These are phyloP conservation scores for Heteromormyrus szaboi DNA, from an alignment of 2,797 vertebrate species.

Conservation along the genomic window DNA sequence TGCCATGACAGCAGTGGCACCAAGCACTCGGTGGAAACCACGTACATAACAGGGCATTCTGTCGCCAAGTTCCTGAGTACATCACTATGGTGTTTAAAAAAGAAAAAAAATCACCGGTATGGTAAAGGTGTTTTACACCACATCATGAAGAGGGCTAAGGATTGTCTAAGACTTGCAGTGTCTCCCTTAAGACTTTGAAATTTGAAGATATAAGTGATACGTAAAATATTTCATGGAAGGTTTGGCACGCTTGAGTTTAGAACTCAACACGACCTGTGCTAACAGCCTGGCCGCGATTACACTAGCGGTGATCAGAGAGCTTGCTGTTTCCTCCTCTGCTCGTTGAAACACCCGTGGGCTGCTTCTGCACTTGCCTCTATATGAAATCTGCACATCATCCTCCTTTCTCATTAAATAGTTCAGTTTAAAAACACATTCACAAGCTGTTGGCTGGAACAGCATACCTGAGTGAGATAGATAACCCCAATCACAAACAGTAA, in stretches of 20 bases:
- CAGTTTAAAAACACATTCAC: conserved; percentile 99
- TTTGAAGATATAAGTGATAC: conserved; percentile 74
- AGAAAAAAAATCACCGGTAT: conserved; percentile 49
- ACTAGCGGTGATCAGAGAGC: conserved; percentile 30
- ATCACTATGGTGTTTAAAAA: conserved; percentile 69
- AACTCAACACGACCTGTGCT: conserved; percentile 62
- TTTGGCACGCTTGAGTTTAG: conserved; percentile 86
- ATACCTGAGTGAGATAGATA: conserved; percentile 99
- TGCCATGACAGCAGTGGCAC: conserved; percentile 59
- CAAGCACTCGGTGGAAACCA: conserved; percentile 66
- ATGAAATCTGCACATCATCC: conserved; percentile 70
- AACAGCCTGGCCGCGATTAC: conserved; percentile 22
- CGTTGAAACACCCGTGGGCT: conserved; percentile 63
- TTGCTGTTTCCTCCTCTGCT: conserved; percentile 49
- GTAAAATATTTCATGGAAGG: conserved; percentile 69
- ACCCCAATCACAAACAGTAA: conserved; percentile 91
- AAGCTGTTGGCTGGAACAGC: conserved; percentile 98
- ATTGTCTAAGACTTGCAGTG: conserved; percentile 91
- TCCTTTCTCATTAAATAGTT: conserved; percentile 69
- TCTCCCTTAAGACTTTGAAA: conserved; percentile 81
- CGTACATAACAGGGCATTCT: conserved; percentile 65
- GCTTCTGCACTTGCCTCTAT: conserved; percentile 56
- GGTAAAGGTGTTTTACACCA: conserved; percentile 56
- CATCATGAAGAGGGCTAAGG: conserved; percentile 77
- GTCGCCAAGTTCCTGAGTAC: conserved; percentile 89